A percentile compares a stretch with the other conserved stretches of the same genome.
Evolutionary conservation across 2,797 vertebrate species (phyloP).

Genomic region (Botia almorhae): DNA sequence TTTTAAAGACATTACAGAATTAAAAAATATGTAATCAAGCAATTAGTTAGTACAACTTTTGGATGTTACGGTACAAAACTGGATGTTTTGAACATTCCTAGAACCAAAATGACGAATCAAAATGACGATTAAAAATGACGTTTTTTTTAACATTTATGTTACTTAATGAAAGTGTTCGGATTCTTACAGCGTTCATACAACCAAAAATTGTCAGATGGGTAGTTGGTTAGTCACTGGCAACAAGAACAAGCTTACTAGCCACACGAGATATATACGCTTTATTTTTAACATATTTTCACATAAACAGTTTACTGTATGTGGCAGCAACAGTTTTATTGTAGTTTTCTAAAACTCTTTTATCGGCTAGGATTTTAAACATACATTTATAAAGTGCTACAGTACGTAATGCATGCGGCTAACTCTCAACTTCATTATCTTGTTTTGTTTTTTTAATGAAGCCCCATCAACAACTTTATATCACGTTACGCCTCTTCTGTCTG

Average conservation of each 20-base stretch:
- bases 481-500: conserved; percentile 1
- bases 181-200: no score
- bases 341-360: neutral
- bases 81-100: no score
- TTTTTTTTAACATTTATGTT: no score
- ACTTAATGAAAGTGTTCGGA: no score
- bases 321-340: neutral
- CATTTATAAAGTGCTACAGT: conserved; percentile 3
- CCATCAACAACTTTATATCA: neutral
- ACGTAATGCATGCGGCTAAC: conserved; percentile 9
- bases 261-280: neutral
- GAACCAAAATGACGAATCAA: no score
- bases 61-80: no score
- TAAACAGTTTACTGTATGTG: neutral
- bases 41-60: no score
- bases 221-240: neutral
- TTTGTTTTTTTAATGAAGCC: neutral
- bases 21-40: no score
- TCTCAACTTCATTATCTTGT: neutral
- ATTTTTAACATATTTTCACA: neutral
- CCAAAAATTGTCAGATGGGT: no score
- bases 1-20: no score
- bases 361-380: conserved; percentile 6
- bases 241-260: neutral
- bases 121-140: no score